Evolutionary conservation across 2,888 invertebrate genomes (phyloP).

Genomic region (Balanococcus diminutus): DNA sequence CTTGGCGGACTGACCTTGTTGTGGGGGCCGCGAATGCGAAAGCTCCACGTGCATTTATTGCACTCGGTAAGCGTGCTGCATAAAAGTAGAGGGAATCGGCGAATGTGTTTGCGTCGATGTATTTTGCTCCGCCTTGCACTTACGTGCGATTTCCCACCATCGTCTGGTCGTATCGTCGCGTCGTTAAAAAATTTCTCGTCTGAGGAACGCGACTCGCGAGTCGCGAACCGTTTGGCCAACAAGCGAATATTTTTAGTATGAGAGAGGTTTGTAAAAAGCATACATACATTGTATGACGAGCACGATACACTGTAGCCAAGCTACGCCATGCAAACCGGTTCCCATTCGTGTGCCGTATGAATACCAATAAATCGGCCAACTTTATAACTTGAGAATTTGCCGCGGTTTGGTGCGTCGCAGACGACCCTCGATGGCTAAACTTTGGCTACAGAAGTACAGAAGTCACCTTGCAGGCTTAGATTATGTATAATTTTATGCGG

Average conservation of each 20-base stretch:
- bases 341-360: background rate
- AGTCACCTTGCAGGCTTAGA: too few relatives aligned
- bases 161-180: background rate
- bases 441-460: too few relatives aligned
- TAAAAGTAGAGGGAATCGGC: background rate
- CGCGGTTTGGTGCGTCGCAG: too few relatives aligned
- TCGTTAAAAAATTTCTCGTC: background rate
- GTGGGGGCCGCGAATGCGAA: slow-evolving; percentile 47
- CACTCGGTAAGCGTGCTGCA: slow-evolving; percentile 14
- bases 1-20: slow-evolving; percentile 54
- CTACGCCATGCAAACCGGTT: background rate
- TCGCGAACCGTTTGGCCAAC: background rate
- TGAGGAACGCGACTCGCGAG: background rate
- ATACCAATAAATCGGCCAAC: background rate
- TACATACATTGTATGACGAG: background rate
- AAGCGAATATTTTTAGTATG: background rate
- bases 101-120: slow-evolving; percentile 34
- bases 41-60: slow-evolving; percentile 54
- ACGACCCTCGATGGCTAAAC: too few relatives aligned
- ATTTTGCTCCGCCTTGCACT: slow-evolving; percentile 44
- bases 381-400: too few relatives aligned
- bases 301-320: background rate
- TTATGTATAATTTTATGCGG: too few relatives aligned
- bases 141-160: background rate
- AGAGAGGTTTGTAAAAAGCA: background rate